These are phyloP conservation scores for Crenichthys baileyi DNA, from an alignment of 2,797 vertebrate genomes.

Conservation along the genomic window DNA sequence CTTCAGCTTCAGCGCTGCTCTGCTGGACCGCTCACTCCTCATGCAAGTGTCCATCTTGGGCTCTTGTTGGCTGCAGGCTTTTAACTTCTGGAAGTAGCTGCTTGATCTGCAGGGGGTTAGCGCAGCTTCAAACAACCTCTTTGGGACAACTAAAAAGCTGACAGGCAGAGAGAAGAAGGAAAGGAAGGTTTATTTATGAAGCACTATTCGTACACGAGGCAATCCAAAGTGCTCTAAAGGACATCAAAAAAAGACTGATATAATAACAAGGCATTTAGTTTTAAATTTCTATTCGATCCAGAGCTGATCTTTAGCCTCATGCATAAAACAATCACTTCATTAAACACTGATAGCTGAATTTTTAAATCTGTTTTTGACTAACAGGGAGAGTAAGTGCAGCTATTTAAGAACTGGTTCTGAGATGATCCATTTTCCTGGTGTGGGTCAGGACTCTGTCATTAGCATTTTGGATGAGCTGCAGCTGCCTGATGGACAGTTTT, in stretches of 20 bases:
- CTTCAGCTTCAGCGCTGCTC: slow-evolving; percentile 60
- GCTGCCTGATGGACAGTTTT: no score
- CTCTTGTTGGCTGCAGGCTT: slow-evolving; percentile 31
- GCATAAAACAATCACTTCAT: no score
- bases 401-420: no score
- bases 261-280: not conserved
- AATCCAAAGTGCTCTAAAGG: no score
- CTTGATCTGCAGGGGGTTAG: slow-evolving; percentile 25
- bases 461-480: no score
- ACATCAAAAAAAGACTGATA: no score
- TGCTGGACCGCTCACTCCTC: slow-evolving; percentile 48
- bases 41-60: slow-evolving; percentile 26
- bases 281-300: not conserved
- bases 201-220: no score
- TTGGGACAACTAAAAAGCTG: slow-evolving; percentile 13
- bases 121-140: slow-evolving; percentile 19
- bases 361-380: no score
- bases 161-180: slow-evolving; percentile 1
- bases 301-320: not conserved
- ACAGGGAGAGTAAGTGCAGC: no score
- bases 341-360: no score
- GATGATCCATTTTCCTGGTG: no score
- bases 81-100: slow-evolving; percentile 30
- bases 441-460: no score
- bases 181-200: not conserved